Percentiles rank a stretch among this genome's conserved stretches.
phyloP scores from a whole-genome alignment of 1,140 invertebrate species.

The Dinoponera quadriceps region DNA sequence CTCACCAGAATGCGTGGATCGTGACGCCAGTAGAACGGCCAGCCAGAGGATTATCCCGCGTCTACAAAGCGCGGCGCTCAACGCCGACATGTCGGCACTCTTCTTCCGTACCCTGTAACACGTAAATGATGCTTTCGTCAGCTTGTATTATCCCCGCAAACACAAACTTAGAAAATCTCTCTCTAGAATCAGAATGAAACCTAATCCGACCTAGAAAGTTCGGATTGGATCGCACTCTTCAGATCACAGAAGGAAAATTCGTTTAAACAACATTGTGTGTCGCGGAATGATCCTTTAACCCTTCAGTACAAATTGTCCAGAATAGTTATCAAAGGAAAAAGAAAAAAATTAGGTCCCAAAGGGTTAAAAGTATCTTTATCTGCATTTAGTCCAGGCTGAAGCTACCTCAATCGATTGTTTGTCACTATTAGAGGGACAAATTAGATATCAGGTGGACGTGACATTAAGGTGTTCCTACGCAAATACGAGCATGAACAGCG shows the following conservation, averaged over 20 bases:
- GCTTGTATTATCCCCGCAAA: constrained; percentile 17
- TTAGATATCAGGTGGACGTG: constrained; percentile 5
- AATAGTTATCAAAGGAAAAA: too few species aligned
- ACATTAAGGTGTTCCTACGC: not conserved
- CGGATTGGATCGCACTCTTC: too few species aligned
- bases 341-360: too few species aligned
- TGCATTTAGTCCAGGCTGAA: not conserved
- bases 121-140: constrained; percentile 50
- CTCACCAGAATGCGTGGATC: constrained; percentile 81
- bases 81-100: constrained; percentile 83
- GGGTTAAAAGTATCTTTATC: not conserved
- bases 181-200: not conserved
- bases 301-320: too few species aligned
- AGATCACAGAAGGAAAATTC: too few species aligned
- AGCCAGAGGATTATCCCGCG: constrained; percentile 82
- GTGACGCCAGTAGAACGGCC: constrained; percentile 76
- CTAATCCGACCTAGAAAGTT: not conserved
- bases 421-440: not conserved
- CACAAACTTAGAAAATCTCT: constrained; percentile 9
- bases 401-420: not conserved
- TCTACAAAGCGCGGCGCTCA: constrained; percentile 82
- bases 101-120: constrained; percentile 81
- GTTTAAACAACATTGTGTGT: too few species aligned
- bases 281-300: too few species aligned
- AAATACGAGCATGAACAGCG: constrained; percentile 16